Evolutionary conservation across 30 jellyfish, hydroid and myxozoan genomes (phyloP), one percentile per base, ranked within the genome.

Genomic region (Hydractinia echinata): DNA sequence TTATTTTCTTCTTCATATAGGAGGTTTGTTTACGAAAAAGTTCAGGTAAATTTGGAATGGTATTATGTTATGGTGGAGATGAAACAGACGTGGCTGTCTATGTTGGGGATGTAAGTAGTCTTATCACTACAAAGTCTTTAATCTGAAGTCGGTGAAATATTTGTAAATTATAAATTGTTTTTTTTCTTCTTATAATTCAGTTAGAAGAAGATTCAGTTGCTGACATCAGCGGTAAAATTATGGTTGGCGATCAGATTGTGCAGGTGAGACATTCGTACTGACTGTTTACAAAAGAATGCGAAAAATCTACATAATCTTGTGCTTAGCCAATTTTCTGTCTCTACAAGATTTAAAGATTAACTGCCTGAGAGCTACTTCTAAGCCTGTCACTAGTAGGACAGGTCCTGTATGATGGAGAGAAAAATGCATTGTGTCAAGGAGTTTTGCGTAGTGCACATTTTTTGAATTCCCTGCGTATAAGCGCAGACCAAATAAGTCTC

Each of bases 11-110:
- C 68, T 48, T 55, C 58, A 76, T 76, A 21, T 74, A 90, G 97
- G 95, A 90, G 61, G 89, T 90, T 53, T 55, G 53, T 61, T 70
- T 90, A 76, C 53, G 79, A 70, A 87, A 87, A 50, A 54, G 18
- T 4, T 74, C 76, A 54, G 87, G 89, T 14, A 76, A 54, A 51
- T 79, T 83, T 69, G 98, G 98, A 16, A 67, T 92, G 58, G 66
- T 66, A 11, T 72, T 92, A 62, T 87, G 95, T 67, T 78, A 71
- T 49, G 96, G 97, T 76, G 97, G 97, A 5, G 96, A 83, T 64
- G 96, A 83, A 11, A 88, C 61, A n/a, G 95, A 66, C 53, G 88
- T 80, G 78, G 94, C 96, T 62, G 98, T 92, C 53, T 92, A 85
- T 82, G 79, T 92, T 9, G 89, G 90, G 50, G 92, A 87, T 88